Conservation (phyloP, 1,140 invertebrate species). For the Ooceraea biroi region DNA sequence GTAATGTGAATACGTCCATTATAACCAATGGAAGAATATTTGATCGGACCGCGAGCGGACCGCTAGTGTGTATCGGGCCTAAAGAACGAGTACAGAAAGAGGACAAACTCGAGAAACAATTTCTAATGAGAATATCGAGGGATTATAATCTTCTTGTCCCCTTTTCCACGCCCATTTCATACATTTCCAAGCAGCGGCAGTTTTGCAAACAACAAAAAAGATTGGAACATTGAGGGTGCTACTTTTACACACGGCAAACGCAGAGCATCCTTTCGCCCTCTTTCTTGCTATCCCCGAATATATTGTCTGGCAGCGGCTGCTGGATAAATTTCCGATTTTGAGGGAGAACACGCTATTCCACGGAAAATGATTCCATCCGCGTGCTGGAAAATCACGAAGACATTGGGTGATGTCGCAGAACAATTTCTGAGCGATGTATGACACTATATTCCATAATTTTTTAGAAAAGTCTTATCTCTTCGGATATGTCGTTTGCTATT, state of each 20-base stretch:
- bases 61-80: too few relatives aligned
- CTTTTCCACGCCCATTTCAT: background rate
- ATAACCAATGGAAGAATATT: too few relatives aligned
- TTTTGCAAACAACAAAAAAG: slow-evolving; percentile 15
- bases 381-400: background rate
- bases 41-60: too few relatives aligned
- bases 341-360: slow-evolving; percentile 11
- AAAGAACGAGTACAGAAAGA: background rate
- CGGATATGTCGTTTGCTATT: too few relatives aligned
- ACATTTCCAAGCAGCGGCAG: background rate
- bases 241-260: background rate
- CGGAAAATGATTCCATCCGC: slow-evolving; percentile 21
- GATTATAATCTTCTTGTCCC: background rate
- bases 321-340: slow-evolving; percentile 32
- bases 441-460: background rate
- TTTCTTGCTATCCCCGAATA: slow-evolving; percentile 12
- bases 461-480: background rate
- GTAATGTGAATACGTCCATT: too few relatives aligned
- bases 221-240: background rate
- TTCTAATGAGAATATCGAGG: background rate
- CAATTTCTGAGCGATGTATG: background rate
- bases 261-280: background rate
- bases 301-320: slow-evolving; percentile 27
- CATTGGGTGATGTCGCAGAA: background rate
- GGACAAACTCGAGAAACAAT: background rate